A percentile compares a stretch with the other conserved stretches of the same genome.
Conservation (phyloP, 2,113 vertebrate species). For the Carassius gibelio region DNA sequence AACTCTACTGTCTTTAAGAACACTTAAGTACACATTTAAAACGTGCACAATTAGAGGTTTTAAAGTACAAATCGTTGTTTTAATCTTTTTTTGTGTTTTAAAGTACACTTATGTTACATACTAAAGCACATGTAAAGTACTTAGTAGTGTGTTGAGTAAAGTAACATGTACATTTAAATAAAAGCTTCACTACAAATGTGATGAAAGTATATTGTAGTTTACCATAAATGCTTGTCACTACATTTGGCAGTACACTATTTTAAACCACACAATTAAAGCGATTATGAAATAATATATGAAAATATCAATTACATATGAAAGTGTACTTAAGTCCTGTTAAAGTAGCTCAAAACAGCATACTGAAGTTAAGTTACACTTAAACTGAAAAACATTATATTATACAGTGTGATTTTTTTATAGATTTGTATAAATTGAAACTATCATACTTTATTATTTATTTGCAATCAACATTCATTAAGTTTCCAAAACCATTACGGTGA, state of each 20-base stretch:
- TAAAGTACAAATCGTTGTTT: too few relatives aligned
- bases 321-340: not conserved
- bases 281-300: not conserved
- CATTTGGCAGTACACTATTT: not conserved
- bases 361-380: too few relatives aligned
- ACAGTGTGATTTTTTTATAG: too few relatives aligned
- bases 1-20: too few relatives aligned
- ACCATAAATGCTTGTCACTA: not conserved
- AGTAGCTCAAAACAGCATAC: not conserved
- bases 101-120: not conserved
- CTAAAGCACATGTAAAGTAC: not conserved
- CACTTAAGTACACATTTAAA: too few relatives aligned
- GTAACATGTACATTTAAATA: too few relatives aligned
- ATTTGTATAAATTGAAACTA: not conserved
- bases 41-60: too few relatives aligned
- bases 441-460: not conserved
- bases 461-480: not conserved
- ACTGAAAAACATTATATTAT: too few relatives aligned
- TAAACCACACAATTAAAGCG: not conserved
- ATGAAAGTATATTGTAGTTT: too few relatives aligned
- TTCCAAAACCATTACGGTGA: too few relatives aligned
- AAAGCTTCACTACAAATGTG: too few relatives aligned
- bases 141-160: not conserved
- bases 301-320: not conserved
- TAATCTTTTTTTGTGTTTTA: not conserved